Base-by-base conservation (phyloP, 2,113 vertebrate species). In the Paracyprichromis sp. region DNA sequence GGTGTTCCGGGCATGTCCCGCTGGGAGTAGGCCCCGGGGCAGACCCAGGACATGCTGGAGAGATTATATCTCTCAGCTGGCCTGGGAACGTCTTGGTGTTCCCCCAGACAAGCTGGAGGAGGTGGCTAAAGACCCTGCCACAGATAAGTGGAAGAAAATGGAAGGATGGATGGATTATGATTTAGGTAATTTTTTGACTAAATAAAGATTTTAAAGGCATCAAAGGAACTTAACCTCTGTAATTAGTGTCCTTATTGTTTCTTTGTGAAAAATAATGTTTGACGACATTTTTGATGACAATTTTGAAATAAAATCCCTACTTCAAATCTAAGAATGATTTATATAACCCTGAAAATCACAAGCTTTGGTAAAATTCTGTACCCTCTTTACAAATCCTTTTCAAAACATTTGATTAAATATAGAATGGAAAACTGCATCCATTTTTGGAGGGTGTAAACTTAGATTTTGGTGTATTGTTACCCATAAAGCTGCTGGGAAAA, bases 401-500 rank as follows among this genome's bases (percentile, higher is more conserved):
- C 26, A 53, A 38, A 86, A 54, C 47, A 26, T 84, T 88, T 83
- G 36, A 93, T 92, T 89, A 80, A 86, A 87, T 82, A 80, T 38
- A 80, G 38, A 63, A 36, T 12, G 21, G 43, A 38, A 13, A 83
- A 56, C 61, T 71, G 89, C 66, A 52, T 85, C 83, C 80, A 83
- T 86, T 91, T 89, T 84, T 43, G 29, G 81, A 34, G 91, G 84
- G 86, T 86, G 92, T 92, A 87, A 88, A 90, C 71, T 78, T 90
- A 82, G 85, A 87, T 83, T 89, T 56, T 76, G 86, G 87, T 90
- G 87, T 90, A 73, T 91, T 93, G 91, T 93, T 92, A 90, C 89
- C 66, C 17, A 16, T 83, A 88, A 92, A 88, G 89, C 92, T 92
- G 82, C 90, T 86, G 87, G 83, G 69, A 89, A 92, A 91, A 90